Evolutionary conservation across 2,888 invertebrate species (phyloP), one percentile per base, ranked within the genome.

Genomic region (Nomada ruficornis): DNA sequence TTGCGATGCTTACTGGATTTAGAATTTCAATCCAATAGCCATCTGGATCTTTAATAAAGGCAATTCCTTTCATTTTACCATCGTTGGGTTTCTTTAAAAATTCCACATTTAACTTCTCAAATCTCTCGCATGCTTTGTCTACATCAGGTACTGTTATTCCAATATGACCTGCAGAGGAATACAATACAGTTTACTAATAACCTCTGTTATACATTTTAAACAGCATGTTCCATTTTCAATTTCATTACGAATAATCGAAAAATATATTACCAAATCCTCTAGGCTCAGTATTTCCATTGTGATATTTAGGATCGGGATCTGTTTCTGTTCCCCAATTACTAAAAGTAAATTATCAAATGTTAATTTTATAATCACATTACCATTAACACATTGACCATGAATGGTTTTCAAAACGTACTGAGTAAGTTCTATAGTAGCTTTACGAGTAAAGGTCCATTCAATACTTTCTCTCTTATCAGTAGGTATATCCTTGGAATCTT

Each of bases 11-110:
- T 5, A 76, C 87, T 73, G 95, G 94, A 86, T 95, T 96, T 90
- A 98, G 96, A 80, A 98, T 98, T 94, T 99, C 98, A 90, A 99
- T 98, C 98, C 98, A 98, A 92, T 99, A 99, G 47, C 98, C 98
- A 93, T 99, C 99, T 0, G 99, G 99, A 93, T 99, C 99, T 89
- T 98, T 97, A 79, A 99, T 98, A 93, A 99, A 99, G 2, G 98
- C 99, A 64, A 99, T 94, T 0, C 98, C 98, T 93, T 97, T 98
- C 98, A 98, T 98, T 93, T 97, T 98, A 0, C 98, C 98, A 89
- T 98, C 98, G 90, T 97, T 96, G 0, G 98, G 98, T 86, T 96
- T 96, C 93, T 99, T 99, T 1, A 98, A 95, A 94, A 98, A 99
- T 82, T 97, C 96, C 5, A 98, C 98, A 0, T 97, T 97, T 76